Evolutionary conservation across 2,888 invertebrate genomes (phyloP), one percentile per base, ranked within the genome.

Genomic region (Lasioglossum villosulum): DNA sequence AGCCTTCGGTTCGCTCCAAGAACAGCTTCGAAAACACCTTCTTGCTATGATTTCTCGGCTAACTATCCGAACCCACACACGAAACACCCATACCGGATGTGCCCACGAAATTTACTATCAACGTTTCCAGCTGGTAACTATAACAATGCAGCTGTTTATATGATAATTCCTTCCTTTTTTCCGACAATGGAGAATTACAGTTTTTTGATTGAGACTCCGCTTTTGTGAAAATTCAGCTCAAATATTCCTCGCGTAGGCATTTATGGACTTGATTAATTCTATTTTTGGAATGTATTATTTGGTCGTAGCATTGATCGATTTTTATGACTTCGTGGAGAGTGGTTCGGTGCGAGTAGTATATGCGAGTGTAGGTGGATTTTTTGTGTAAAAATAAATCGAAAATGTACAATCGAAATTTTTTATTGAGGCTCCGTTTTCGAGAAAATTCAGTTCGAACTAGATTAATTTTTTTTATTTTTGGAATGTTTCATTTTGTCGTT

Each of bases 251-350:
- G 19, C 48, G 23, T 8, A 23, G 8, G 52, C 23, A 8, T 23
- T 52, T 10, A 10, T 52, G 10, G n/a, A 23, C 3, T 23, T 8
- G 8, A 52, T 52, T 23, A 19, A 52, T 10, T 52, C 23, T 10
- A 10, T 10, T 52, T 52, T 52, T 8, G 8, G 23, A 23, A 52
- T 8, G 2, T 52, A 23, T 23, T 6, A 52, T 23, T 52, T 52
- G 23, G 23, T 52, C 23, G 52, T 10, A 8, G n/a, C 8, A n/a
- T 8, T 8, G 8, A 8, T n/a, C n/a, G 23, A 52, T 52, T 52
- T n/a, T 52, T n/a, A n/a, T n/a, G 1, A 1, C 3, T n/a, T n/a
- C 23, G 0, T 3, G n/a, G 10, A 1, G n/a, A 52, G 10, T n/a
- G 52, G 52, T 10, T 10, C 52, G 52, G 3, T 23, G 8, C 23